Evolutionary conservation across 2,797 vertebrate species (phyloP), one percentile per base, ranked within the genome.

Genomic region (Sebastes vulpes): DNA sequence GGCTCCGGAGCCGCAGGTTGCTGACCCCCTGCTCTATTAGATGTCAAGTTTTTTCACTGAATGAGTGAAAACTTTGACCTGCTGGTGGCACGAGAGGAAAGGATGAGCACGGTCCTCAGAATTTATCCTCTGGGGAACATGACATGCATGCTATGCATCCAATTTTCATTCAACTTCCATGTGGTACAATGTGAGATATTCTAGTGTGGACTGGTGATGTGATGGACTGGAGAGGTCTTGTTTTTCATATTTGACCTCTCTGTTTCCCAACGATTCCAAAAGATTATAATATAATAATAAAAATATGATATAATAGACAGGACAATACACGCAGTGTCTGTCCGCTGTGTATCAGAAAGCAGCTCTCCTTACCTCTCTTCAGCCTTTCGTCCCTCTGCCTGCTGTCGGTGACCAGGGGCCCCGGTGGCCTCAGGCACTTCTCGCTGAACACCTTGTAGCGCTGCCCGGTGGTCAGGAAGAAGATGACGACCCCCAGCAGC

Each of bases 371-470:
- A 96, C 96, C 95, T 92, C 57, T 92, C 72, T 94, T 96, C 38
- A 97, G 94, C 32, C 96, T 86, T 25, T 88, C 92, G 26, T 96
- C 91, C 12, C 96, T 94, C 63, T 79, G 72, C 0, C 61, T 94
- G 3, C 53, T 73, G 18, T 96, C 92, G 0, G 32, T 91, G 57
- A 96, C 93, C 77, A 97, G 70, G 0, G 93, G 91, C 31, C 72
- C 87, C 0, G 92, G 92, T 0, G 93, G 89, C 9, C 74, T 83
- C 73, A 88, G 12, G 9, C 67, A 89, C 57, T 81, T 91, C 85
- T 93, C 90, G 1, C 79, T 91, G 83, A 95, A 96, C 56, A 95
- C 83, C 20, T 83, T 88, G 67, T 88, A 80, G 18, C 86, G 90
- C 7, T 25, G 38, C 7, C 75, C 67, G 0, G 35, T 80, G 29